Evolutionary conservation across 1,140 invertebrate species (phyloP), one percentile per base, ranked within the genome.

Genomic region (Babylonia areolata): DNA sequence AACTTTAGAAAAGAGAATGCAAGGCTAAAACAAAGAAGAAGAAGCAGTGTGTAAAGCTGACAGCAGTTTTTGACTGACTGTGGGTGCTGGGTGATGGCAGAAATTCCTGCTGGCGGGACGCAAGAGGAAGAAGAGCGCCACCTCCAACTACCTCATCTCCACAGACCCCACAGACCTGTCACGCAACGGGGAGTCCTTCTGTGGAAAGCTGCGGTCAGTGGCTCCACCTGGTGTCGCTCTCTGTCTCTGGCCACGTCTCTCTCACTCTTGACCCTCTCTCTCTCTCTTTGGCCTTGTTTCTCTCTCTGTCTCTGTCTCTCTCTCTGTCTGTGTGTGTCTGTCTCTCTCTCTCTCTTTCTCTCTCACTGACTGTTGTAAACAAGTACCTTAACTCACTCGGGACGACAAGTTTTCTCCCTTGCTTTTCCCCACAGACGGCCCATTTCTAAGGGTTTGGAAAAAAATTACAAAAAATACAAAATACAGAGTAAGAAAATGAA

Each of bases 81-180:
- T n/a, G n/a, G n/a, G n/a, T n/a, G n/a, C n/a, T n/a, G n/a, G 46
- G 9, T 51, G 40, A 42, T 54, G 28, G 23, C 91, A 97, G 96
- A 95, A 99, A 42, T 99, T 99, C 95, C 94, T 99, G 46, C 93
- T 99, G 73, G 99, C 99, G 83, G 99, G 98, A 90, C 96, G 99
- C 86, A 99, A 99, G 95, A 95, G 99, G 78, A 99, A 99, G 96
- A 99, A 99, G 95, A 99, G 98, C 92, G 96, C 98, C 84, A 99
- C 99, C 9, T 99, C 98, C 33, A 99, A 99, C 95, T 99, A 99
- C 94, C 95, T 99, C 39, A 99, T 99, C 93, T 99, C 98, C 11
- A 98, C 97, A 0, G 99, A 99, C 95, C 98, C 99, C 0, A 99
- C 98, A 0, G 99, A 99, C 95, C 95, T 99, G 78, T 98, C 98